A percentile compares a stretch with the other conserved stretches of the same genome.
These are phyloP conservation scores for Brachyptera putata DNA, from an alignment of 2,888 invertebrate genomes.

Conservation along the genomic window DNA sequence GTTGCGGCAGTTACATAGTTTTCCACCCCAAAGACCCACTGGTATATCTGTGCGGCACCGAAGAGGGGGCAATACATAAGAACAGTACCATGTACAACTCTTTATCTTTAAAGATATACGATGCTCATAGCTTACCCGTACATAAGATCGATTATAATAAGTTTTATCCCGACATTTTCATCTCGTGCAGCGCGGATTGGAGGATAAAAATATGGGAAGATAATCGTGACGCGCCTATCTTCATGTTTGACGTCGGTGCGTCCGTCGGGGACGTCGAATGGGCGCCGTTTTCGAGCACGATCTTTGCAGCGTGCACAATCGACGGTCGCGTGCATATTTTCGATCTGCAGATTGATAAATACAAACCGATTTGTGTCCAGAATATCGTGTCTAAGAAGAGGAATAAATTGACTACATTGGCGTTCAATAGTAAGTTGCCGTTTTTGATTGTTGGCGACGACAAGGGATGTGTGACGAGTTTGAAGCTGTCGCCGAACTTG, in stretches of 20 bases:
- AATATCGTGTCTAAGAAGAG: constrained; percentile 49
- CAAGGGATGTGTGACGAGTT: constrained; percentile 70
- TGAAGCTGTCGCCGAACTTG: constrained; percentile 91
- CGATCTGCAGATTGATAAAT: constrained; percentile 49
- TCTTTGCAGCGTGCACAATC: constrained; percentile 50
- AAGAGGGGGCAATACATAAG: constrained; percentile 87
- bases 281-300: constrained; percentile 52
- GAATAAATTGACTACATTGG: constrained; percentile 45
- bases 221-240: constrained; percentile 57
- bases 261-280: constrained; percentile 51
- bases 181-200: constrained; percentile 94
- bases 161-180: constrained; percentile 81
- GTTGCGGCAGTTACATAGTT: constrained; percentile 81
- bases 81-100: constrained; percentile 81
- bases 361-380: constrained; percentile 49
- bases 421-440: constrained; percentile 38
- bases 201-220: constrained; percentile 95
- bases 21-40: constrained; percentile 79
- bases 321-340: constrained; percentile 48
- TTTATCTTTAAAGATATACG: constrained; percentile 68
- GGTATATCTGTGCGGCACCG: constrained; percentile 87
- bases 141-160: constrained; percentile 84
- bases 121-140: constrained; percentile 82
- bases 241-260: constrained; percentile 49
- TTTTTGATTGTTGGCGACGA: constrained; percentile 47